phyloP scores from a whole-genome alignment of 2,888 invertebrate genomes.

The Dasysyrphus albostriatus region DNA sequence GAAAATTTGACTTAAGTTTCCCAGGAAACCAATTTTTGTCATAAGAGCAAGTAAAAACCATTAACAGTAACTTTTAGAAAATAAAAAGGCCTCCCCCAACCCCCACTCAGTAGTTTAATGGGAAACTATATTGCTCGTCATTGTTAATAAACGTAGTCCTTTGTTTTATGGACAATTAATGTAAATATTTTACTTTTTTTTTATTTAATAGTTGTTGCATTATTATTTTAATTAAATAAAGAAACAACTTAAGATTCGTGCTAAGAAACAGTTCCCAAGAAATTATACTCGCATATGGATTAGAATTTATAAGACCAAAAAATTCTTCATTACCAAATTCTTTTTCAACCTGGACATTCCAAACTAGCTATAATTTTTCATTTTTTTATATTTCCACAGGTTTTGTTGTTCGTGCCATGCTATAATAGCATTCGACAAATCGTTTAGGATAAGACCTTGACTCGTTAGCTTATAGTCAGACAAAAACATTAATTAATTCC shows the following conservation, averaged over 20 bases:
- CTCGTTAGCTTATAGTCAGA: slow-evolving; percentile 32
- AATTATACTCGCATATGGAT: not conserved
- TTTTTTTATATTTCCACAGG: not conserved
- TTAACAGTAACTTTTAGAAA: no score
- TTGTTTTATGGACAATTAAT: no score
- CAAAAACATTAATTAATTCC: slow-evolving; percentile 41
- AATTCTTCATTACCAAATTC: not conserved
- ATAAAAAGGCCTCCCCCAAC: no score
- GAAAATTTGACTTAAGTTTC: no score
- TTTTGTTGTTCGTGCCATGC: slow-evolving; percentile 9
- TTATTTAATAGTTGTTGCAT: no score
- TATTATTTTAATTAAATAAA: not conserved
- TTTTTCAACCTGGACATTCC: slow-evolving; percentile 4
- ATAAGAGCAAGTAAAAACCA: no score
- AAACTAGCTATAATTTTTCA: slow-evolving; percentile 1
- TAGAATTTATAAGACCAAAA: not conserved
- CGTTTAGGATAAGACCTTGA: slow-evolving; percentile 26
- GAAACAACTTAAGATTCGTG: slow-evolving; percentile 13
- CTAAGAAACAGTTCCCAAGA: slow-evolving; percentile 5
- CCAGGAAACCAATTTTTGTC: no score
- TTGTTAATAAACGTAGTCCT: no score
- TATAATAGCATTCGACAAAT: slow-evolving; percentile 34
- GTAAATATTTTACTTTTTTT: no score
- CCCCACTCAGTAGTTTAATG: no score
- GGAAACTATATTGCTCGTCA: no score